A percentile compares a stretch with the other conserved stretches of the same genome.
Conservation (phyloP, 2,113 vertebrate genomes). For the Vulpes lagopus region DNA sequence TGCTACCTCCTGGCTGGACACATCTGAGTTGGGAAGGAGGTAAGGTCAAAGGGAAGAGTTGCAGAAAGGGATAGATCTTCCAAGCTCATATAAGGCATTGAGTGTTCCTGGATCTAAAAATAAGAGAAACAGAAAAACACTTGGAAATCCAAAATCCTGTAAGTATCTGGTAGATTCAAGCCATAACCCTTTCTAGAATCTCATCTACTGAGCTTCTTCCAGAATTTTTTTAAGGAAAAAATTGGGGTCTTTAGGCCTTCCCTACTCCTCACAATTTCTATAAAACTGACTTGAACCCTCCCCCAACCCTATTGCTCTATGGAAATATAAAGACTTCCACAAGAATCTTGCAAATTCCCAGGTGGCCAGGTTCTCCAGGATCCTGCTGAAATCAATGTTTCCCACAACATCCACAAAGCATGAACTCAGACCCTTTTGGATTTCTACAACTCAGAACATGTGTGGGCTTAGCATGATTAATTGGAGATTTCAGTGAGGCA, state of each 20-base stretch:
- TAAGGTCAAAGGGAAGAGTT: background rate
- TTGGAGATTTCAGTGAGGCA: background rate
- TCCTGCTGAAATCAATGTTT: background rate
- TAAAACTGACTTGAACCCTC: background rate
- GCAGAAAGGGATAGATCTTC: background rate
- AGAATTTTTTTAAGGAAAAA: background rate
- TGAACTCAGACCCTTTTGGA: background rate
- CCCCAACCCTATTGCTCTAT: background rate
- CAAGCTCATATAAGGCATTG: background rate
- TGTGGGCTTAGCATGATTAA: background rate
- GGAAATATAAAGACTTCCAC: background rate
- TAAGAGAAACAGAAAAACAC: background rate
- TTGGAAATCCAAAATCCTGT: background rate
- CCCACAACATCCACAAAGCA: background rate
- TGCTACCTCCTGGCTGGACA: no score
- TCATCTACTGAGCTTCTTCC: background rate
- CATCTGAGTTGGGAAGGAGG: accelerated
- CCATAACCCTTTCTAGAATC: background rate
- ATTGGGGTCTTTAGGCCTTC: background rate
- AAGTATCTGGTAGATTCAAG: background rate
- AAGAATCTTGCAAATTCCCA: background rate
- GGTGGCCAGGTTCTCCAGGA: background rate
- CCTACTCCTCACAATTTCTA: background rate
- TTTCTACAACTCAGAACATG: background rate
- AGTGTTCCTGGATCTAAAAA: background rate